Evolutionary conservation across 2,113 vertebrate species (phyloP), one percentile per base, ranked within the genome.

Genomic region (Xiphophorus couchianus): DNA sequence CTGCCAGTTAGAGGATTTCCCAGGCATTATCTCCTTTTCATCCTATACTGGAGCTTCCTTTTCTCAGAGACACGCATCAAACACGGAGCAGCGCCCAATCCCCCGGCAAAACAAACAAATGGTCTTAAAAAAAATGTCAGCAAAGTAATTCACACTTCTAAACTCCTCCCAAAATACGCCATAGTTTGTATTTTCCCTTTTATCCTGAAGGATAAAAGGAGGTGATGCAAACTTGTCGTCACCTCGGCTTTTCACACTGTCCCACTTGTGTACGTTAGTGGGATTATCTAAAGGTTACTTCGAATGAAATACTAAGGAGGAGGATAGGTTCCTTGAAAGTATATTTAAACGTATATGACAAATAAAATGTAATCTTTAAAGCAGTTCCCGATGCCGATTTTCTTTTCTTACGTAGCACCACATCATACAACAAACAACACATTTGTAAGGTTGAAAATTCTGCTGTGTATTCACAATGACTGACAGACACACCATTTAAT

Each of bases 21-120:
- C 61, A 72, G 74, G 86, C 76, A 69, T 89, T 89, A 91, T 92
- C 90, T 82, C 44, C 66, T 77, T 89, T 87, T 92, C 78, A 84
- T 92, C 84, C 78, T 78, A 62, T 77, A 66, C 78, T 19, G 33
- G 66, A 65, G 83, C 85, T 87, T 90, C 81, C 87, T 85, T 87
- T 86, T 84, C 80, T 89, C 81, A 33, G 77, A 82, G 82, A 85
- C 76, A 29, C 37, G 76, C 81, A 74, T 74, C 83, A 60, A 70
- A 58, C 81, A 77, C 37, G 69, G 79, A 81, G 73, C 73, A 78
- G 76, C 84, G 78, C 77, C 78, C 72, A 77, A 74, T 89, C 82
- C 89, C 68, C 54, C 25, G 30, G 65, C 51, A 61, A 70, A 85
- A 76, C 62, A 84, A 77, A 85, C 68, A 84, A 77, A 75, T 30